phyloP scores from a whole-genome alignment of 2,797 vertebrate genomes.

The Acipenser oxyrinchus region DNA sequence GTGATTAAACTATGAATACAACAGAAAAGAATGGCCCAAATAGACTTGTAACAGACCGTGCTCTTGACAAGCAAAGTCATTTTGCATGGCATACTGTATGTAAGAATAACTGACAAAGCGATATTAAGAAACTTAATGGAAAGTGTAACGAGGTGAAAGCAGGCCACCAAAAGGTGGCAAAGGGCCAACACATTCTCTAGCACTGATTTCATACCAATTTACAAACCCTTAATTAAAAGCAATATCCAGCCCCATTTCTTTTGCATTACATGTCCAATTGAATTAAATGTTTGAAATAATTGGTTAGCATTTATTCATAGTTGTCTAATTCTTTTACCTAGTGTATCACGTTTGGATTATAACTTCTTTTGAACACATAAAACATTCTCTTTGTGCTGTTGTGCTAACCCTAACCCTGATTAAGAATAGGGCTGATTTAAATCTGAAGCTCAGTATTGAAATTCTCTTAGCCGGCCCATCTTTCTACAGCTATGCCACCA shows the following conservation, averaged over 20 bases:
- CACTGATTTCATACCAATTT: conserved; percentile 4
- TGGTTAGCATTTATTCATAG: no score
- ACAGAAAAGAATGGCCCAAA: background rate
- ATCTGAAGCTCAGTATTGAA: no score
- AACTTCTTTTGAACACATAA: no score
- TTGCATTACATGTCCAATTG: no score
- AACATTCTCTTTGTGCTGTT: no score
- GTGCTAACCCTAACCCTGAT: no score
- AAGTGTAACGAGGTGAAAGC: background rate
- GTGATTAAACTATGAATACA: conserved; percentile 1
- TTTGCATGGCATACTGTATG: background rate
- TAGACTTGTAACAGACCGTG: background rate
- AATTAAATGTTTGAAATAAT: no score
- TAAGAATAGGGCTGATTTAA: no score
- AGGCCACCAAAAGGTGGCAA: background rate
- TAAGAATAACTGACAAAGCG: background rate
- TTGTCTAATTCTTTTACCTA: no score
- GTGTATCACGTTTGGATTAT: no score
- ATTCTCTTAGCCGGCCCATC: no score
- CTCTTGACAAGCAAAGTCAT: conserved; percentile 1
- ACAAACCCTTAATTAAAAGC: conserved; percentile 7
- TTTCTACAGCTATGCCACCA: no score
- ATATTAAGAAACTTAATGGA: background rate
- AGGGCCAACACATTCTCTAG: background rate
- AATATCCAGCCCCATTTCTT: background rate